Percentiles rank a stretch among this genome's conserved stretches.
These are phyloP conservation scores for Actias luna DNA, from an alignment of 2,888 invertebrate genomes.

Conservation along the genomic window DNA sequence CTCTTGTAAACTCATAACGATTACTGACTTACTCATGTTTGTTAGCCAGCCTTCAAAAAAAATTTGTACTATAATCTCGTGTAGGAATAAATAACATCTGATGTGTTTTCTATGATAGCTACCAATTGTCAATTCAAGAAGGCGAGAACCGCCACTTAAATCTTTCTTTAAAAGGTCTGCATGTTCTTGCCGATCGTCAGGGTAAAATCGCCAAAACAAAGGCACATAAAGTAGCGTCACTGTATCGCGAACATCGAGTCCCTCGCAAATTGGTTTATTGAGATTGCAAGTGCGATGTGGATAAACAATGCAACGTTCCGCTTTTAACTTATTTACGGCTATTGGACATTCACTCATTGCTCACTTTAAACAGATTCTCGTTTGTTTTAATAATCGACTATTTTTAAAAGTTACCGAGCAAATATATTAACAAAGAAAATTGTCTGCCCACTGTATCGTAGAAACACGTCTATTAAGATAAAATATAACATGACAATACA, in stretches of 20 bases:
- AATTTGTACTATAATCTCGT: neutral
- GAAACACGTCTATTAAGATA: neutral
- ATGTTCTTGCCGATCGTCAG: constrained; percentile 13
- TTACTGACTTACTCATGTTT: neutral
- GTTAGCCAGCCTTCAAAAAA: neutral
- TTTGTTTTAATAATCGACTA: neutral
- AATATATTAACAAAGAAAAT: neutral
- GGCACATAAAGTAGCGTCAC: constrained; percentile 42
- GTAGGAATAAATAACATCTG: neutral
- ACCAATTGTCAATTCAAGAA: constrained; percentile 5
- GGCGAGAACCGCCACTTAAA: constrained; percentile 17
- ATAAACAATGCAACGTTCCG: constrained; percentile 42
- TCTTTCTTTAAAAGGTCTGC: constrained; percentile 15
- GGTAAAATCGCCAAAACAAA: constrained; percentile 30
- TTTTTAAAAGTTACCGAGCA: too few relatives aligned
- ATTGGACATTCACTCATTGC: constrained; percentile 20
- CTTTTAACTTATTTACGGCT: constrained; percentile 30
- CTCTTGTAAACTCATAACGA: neutral
- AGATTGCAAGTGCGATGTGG: constrained; percentile 58
- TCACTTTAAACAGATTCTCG: too few relatives aligned
- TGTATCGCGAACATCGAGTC: constrained; percentile 24
- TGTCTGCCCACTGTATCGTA: neutral
- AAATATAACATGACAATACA: neutral
- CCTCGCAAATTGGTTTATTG: constrained; percentile 75
- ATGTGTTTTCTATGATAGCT: constrained; percentile 3